Evolutionary conservation across 2,888 invertebrate species (phyloP), one percentile per base, ranked within the genome.

Genomic region (Platerodrilus igneus): DNA sequence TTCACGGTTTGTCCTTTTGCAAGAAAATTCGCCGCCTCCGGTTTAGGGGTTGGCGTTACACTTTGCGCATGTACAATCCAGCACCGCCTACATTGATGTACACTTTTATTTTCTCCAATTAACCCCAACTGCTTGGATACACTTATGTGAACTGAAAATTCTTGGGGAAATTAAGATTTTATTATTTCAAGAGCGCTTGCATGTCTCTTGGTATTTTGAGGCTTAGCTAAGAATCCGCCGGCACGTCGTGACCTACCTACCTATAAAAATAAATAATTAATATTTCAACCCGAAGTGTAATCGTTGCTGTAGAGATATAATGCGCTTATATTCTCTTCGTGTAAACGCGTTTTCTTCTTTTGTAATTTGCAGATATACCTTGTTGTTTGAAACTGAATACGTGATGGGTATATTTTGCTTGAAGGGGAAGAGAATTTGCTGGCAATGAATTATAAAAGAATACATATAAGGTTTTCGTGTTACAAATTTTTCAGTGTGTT

Each of bases 51-150:
- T 55, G 60, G 57, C 51, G 51, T 52, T n/a, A n/a, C n/a, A 48
- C 52, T 58, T 56, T 53, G 63, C 63, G 64, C 65, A 63, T 55
- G 56, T 53, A 51, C 51, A 37, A 41, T 45, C 39, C 43, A 31
- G 40, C 64, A 59, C 66, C 66, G 67, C 64, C 66, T 63, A 63
- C 66, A 53, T 51, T 57, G n/a, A n/a, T n/a, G 57, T 63, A 62
- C 64, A 65, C 63, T 64, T 64, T 60, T 60, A 62, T 60, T 65
- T 59, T 63, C 64, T n/a, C 67, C 67, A 67, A 67, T 67, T 67
- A 67, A 65, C 65, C 60, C 45, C 31, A 37, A 25, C 41, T 33
- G 39, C 45, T 34, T 21, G 36, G 40, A 33, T 40, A 28, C 37
- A 43, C 39, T 39, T 43, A 43, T 43, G n/a, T n/a, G n/a, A n/a